Conservation (phyloP, 2,113 vertebrate genomes). For the Apeltes quadracus region DNA sequence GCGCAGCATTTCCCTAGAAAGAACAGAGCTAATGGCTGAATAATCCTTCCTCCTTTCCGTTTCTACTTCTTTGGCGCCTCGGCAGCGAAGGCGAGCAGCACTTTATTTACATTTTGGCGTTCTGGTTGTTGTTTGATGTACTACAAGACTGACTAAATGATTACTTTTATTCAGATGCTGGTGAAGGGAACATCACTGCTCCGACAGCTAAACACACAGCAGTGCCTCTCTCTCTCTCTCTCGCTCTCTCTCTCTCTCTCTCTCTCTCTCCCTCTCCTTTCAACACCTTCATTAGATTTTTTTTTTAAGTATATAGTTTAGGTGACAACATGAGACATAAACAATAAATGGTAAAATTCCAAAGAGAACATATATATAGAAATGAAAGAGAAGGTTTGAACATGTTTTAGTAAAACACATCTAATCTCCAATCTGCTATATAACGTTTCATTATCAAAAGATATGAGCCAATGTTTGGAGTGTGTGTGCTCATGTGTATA, state of each 20-base stretch:
- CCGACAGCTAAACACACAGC: neutral
- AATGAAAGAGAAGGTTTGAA: too few species aligned
- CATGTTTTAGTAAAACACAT: too few species aligned
- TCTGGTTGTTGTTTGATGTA: slow-evolving; percentile 45
- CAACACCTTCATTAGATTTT: neutral
- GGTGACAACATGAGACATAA: neutral
- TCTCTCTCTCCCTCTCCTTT: neutral
- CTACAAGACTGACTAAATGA: slow-evolving; percentile 47
- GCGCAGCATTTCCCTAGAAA: slow-evolving; percentile 62
- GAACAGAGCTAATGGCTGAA: slow-evolving; percentile 64
- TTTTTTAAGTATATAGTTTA: neutral
- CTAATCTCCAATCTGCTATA: slow-evolving; percentile 17
- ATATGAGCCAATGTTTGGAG: slow-evolving; percentile 27
- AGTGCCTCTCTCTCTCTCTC: neutral
- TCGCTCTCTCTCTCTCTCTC: neutral
- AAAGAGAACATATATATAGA: too few species aligned
- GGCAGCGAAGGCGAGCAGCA: slow-evolving; percentile 4
- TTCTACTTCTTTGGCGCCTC: slow-evolving; percentile 21
- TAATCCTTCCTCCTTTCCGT: slow-evolving; percentile 42
- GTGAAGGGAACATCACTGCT: slow-evolving; percentile 9
- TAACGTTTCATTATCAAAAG: slow-evolving; percentile 38
- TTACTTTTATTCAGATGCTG: slow-evolving; percentile 38
- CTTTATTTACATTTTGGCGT: slow-evolving; percentile 33
- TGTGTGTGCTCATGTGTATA: slow-evolving; percentile 40
- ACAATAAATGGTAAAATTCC: too few species aligned